Evolutionary conservation across 2,113 vertebrate genomes (phyloP).

Genomic region (Myotis brandtii): DNA sequence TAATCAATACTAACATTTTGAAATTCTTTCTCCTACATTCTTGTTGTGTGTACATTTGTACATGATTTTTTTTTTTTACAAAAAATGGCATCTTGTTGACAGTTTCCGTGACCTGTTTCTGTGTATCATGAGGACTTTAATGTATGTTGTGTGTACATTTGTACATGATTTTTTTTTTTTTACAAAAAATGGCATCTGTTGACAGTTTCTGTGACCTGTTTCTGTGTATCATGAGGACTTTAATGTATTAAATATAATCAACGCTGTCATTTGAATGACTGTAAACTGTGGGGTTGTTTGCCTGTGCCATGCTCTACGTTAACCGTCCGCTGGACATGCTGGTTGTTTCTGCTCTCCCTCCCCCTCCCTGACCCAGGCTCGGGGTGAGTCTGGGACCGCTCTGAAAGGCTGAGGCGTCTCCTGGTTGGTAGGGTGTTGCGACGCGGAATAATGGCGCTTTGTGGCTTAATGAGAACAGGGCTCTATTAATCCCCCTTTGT

Average conservation of each 20-base stretch:
- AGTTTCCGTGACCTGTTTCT: background rate
- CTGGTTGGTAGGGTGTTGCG: background rate
- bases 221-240: background rate
- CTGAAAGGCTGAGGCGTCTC: conserved; percentile 30
- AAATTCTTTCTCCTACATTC: conserved; percentile 35
- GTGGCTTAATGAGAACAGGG: conserved; percentile 73
- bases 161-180: background rate
- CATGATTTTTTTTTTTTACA: background rate
- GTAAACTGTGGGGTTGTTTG: accelerated
- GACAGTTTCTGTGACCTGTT: background rate
- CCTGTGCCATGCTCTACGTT: accelerated
- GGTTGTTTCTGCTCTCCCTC: background rate
- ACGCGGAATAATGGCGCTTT: conserved; percentile 70
- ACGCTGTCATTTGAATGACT: background rate
- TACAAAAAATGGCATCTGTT: background rate
- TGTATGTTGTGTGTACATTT: background rate
- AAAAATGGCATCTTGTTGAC: background rate
- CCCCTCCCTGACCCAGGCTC: background rate
- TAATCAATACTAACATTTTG: conserved; percentile 10
- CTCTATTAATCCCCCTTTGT: conserved; percentile 79
- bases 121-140: background rate
- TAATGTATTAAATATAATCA: no score
- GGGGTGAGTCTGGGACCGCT: background rate
- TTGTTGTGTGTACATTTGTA: background rate
- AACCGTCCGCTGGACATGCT: background rate